Evolutionary conservation across 2,797 vertebrate genomes (phyloP).

Genomic region (Pseudochirops corinnae): DNA sequence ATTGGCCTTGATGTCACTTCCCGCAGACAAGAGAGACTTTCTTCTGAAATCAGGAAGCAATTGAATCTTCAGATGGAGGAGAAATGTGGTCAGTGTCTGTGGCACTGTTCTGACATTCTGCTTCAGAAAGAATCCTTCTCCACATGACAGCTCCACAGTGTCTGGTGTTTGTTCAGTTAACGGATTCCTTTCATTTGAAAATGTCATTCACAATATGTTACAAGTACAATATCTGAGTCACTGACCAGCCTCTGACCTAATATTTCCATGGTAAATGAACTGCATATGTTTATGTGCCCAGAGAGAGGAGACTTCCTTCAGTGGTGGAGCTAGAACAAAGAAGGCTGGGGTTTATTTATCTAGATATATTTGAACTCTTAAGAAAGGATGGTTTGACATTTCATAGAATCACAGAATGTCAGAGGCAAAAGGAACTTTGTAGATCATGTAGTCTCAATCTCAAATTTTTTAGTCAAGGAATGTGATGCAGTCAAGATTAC

Average conservation of each 20-base stretch:
- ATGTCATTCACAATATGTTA: too few species aligned
- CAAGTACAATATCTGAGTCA: not conserved
- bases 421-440: not conserved
- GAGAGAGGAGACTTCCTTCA: too few species aligned
- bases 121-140: not conserved
- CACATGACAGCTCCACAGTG: not conserved
- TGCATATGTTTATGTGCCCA: not conserved
- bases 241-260: too few species aligned
- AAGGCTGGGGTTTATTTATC: not conserved
- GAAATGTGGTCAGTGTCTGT: not conserved
- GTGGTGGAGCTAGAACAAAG: fast-evolving
- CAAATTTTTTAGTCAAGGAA: not conserved
- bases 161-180: not conserved
- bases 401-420: not conserved
- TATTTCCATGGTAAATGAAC: not conserved
- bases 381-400: not conserved
- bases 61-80: not conserved
- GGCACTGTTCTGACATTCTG: not conserved
- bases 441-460: not conserved
- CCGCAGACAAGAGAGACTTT: not conserved
- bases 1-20: not conserved
- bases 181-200: not conserved
- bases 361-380: not conserved
- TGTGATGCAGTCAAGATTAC: not conserved
- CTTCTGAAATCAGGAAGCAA: not conserved